Evolutionary conservation across 2,113 vertebrate genomes (phyloP), one percentile per base, ranked within the genome.

Genomic region (Hippocampus comes): DNA sequence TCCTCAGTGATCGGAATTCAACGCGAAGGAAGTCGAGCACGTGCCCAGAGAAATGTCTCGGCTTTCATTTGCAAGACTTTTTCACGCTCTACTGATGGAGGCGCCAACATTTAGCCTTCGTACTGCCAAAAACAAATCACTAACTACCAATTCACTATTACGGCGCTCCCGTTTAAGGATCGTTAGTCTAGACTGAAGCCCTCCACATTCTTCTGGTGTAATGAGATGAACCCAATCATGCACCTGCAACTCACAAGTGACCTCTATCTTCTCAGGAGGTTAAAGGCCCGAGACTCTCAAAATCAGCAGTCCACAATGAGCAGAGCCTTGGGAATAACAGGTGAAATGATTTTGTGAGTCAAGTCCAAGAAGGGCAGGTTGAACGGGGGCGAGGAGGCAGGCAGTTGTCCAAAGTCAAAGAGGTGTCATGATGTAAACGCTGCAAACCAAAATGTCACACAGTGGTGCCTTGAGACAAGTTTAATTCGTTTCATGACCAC

Each of bases 401-500:
- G 25, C 43, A 74, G 17, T 60, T 27, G 64, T n/a, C n/a, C 30
- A 74, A 55, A 70, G n/a, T 49, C 41, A 64, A 72, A 70, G 57
- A 3, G 49, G 21, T 5, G 15, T 48, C 66, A 70, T 67, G 27
- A 57, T 18, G 59, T 21, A 14, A 27, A 23, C 23, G 3, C 34
- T 21, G 20, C 18, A 21, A 41, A 63, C 9, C 61, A 63, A 63
- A 63, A n/a, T 21, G 20, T 4, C 34, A 11, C 4, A 27, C 14
- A 14, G 5, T 27, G 23, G 23, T 59, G 51, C 43, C 43, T 46
- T 10, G 43, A 46, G 43, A 43, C 42, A 43, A 43, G 42, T 43
- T 43, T 3, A 46, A 46, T 46, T 46, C 2, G 15, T 49, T 18
- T 6, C 48, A 5, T 49, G 48, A 49, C 48, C 48, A 15, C 46